Conservation (phyloP, 2,888 invertebrate species). For the Catocala nupta region DNA sequence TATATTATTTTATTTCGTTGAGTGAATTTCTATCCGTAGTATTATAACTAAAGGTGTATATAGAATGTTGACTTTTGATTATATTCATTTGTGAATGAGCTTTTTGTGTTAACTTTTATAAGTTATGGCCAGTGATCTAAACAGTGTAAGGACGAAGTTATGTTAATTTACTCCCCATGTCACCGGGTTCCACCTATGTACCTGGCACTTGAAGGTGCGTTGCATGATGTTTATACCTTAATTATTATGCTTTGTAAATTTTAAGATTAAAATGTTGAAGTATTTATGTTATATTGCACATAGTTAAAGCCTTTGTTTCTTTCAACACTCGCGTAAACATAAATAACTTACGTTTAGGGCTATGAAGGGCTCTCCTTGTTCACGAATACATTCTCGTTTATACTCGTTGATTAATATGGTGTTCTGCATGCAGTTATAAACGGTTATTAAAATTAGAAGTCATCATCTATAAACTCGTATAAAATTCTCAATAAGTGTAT, state of each 20-base stretch:
- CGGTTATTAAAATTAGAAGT: slow-evolving; percentile 25
- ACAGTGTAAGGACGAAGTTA: slow-evolving; percentile 81
- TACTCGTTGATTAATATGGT: slow-evolving; percentile 43
- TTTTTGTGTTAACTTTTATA: slow-evolving; percentile 56
- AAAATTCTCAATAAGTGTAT: not conserved
- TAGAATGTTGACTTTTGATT: slow-evolving; percentile 62
- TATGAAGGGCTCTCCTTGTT: slow-evolving; percentile 66
- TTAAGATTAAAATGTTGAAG: slow-evolving; percentile 14
- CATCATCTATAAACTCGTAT: not conserved
- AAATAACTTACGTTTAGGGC: slow-evolving; percentile 66
- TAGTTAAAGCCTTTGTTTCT: slow-evolving; percentile 50
- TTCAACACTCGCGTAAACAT: slow-evolving; percentile 53
- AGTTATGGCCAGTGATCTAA: slow-evolving; percentile 75
- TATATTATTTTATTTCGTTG: slow-evolving; percentile 62
- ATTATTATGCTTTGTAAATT: slow-evolving; percentile 21
- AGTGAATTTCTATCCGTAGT: slow-evolving; percentile 49
- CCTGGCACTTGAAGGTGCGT: slow-evolving; percentile 81
- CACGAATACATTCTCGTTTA: slow-evolving; percentile 47
- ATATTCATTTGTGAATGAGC: slow-evolving; percentile 53
- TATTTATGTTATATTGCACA: slow-evolving; percentile 35
- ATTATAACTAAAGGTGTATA: slow-evolving; percentile 69
- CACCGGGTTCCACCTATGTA: slow-evolving; percentile 83
- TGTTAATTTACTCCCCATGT: slow-evolving; percentile 80
- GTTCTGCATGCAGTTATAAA: slow-evolving; percentile 26
- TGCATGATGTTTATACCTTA: slow-evolving; percentile 55